Base-by-base conservation (phyloP, 2,113 vertebrate species). In the Rattus rattus region DNA sequence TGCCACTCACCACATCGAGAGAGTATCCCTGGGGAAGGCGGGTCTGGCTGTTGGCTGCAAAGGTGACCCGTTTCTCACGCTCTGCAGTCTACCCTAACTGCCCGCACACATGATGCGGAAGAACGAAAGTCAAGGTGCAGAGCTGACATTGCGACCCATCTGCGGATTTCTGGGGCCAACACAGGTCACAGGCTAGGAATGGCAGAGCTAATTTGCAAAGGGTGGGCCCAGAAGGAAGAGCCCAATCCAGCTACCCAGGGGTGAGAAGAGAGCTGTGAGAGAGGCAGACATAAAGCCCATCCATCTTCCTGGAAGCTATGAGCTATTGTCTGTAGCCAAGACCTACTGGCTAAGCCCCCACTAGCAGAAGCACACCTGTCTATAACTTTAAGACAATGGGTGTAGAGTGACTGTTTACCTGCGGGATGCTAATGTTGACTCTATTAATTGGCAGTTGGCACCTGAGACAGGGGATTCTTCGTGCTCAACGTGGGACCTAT, bases 401-500 rank as follows among this genome's bases (percentile, higher is more conserved):
- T 33, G 49, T 33, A 43, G 72, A 65, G 72, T n/a, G 54, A 47
- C 20, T 95, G 75, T 96, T 98, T 97, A 98, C 96, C 95, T 97
- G 96, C 95, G 91, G 91, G 92, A 96, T 86, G 87, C 84, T 49
- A 96, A 96, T 95, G 95, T 91, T 95, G 95, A 92, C 93, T 95
- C 95, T 94, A 95, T 95, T 97, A 98, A 97, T 96, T 97, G 95
- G 95, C 87, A 83, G 81, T 98, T 97, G 95, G 97, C 97, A 97
- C 95, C 96, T 94, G 95, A 96, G 89, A 92, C 76, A 97, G 75
- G 83, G 76, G 79, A 97, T 89, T 95, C 94, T 95, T 97, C 75
- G 73, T 92, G 22, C 96, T 96, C 92, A 88, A 93, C 91, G 92
- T 95, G 96, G 94, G 96, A 97, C 92, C 97, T 96, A 97, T 97